Evolutionary conservation across 64 coral and sea anemone species (phyloP).

Genomic region (Dendronephthya gigantea): DNA sequence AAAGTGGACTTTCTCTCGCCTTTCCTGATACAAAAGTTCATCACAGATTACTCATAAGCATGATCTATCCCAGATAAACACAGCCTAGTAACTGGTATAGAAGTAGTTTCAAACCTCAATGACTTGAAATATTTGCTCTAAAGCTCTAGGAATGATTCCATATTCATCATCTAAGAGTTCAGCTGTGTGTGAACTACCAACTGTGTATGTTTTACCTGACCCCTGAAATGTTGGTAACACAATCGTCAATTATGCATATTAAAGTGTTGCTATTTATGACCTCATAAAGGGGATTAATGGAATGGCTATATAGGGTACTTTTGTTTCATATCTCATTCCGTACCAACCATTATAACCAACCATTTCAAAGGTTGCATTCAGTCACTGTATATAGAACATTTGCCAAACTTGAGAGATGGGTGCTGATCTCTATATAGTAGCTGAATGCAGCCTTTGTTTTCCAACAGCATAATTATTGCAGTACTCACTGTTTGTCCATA

Average conservation of each 20-base stretch:
- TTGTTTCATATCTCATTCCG: too few relatives aligned
- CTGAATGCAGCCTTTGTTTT: too few relatives aligned
- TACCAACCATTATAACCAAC: too few relatives aligned
- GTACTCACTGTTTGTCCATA: conserved; percentile 99
- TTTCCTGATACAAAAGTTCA: conserved; percentile 42
- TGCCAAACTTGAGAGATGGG: too few relatives aligned
- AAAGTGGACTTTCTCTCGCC: conserved; percentile 52
- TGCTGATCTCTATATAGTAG: too few relatives aligned
- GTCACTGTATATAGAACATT: too few relatives aligned
- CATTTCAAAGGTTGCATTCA: too few relatives aligned
- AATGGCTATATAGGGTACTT: too few relatives aligned
- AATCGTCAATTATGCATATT: background rate
- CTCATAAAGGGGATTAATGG: too few relatives aligned
- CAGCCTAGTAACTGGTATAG: background rate
- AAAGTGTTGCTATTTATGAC: too few relatives aligned
- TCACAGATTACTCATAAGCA: background rate
- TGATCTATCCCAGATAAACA: background rate
- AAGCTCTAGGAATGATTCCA: conserved; percentile 80
- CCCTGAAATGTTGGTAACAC: conserved; percentile 33
- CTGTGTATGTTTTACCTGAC: conserved; percentile 91
- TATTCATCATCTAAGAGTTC: conserved; percentile 68
- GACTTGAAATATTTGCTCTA: conserved; percentile 82
- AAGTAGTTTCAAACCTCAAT: conserved; percentile 36
- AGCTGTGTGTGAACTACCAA: conserved; percentile 67
- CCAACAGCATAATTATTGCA: too few relatives aligned